phyloP scores from a whole-genome alignment of 1,140 invertebrate genomes.

The Sesamia nonagrioides region DNA sequence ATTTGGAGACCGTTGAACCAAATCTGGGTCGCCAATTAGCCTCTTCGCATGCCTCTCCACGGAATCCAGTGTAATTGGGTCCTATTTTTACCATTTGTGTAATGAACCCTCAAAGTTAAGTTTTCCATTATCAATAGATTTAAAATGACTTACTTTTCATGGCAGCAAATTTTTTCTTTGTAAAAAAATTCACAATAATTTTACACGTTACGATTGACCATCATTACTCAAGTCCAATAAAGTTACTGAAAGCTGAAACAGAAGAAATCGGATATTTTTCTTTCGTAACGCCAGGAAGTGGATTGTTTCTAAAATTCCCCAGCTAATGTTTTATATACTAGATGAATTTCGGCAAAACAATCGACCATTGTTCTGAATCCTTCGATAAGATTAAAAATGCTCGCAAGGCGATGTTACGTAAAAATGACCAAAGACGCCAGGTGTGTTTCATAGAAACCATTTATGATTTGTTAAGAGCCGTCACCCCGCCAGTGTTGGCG shows the following conservation, averaged over 20 bases:
- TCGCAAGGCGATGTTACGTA: constrained; percentile 29
- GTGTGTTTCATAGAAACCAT: constrained; percentile 36
- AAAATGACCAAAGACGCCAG: constrained; percentile 34
- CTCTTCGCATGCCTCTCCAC: no score
- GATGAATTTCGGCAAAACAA: constrained; percentile 54
- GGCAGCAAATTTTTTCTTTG: constrained; percentile 17
- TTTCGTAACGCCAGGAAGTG: constrained; percentile 35
- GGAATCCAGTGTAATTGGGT: no score
- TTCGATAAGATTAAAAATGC: constrained; percentile 56
- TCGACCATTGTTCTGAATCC: constrained; percentile 59
- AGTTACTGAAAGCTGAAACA: constrained; percentile 50
- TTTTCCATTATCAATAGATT: constrained; percentile 9
- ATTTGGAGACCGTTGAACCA: no score
- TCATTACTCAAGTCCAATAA: constrained; percentile 40
- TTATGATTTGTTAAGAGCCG: constrained; percentile 50
- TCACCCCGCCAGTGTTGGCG: no score
- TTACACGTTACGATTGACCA: constrained; percentile 27
- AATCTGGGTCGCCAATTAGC: no score
- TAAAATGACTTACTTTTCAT: constrained; percentile 58
- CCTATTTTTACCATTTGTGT: no score
- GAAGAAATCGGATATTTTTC: constrained; percentile 48
- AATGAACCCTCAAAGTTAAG: no score
- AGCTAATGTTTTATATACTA: constrained; percentile 64
- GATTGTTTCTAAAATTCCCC: constrained; percentile 51
- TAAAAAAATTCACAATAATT: constrained; percentile 43